These are phyloP conservation scores for Anthopleura xanthogrammica DNA, from an alignment of 92 coral and sea anemone species.

Conservation along the genomic window DNA sequence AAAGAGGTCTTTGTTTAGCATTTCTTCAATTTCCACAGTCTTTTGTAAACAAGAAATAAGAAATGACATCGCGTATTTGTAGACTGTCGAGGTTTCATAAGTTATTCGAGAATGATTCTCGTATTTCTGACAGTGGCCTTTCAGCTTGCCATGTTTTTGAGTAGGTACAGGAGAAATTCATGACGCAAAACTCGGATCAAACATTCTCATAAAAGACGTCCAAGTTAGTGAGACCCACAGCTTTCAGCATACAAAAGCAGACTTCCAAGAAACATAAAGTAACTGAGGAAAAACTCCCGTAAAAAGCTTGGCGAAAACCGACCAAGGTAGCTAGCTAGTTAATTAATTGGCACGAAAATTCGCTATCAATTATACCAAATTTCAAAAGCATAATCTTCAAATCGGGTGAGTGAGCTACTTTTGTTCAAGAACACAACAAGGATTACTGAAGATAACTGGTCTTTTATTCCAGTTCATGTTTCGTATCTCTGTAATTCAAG, in stretches of 20 bases:
- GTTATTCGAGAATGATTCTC: not conserved
- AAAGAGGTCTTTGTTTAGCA: not conserved
- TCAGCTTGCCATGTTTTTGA: not conserved
- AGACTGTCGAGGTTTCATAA: conserved; percentile 3
- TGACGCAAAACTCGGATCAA: not conserved
- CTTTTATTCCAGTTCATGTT: not conserved
- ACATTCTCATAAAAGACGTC: not conserved
- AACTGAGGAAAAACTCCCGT: not conserved
- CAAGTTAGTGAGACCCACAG: too few relatives aligned
- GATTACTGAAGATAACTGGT: not conserved
- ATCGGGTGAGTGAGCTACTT: not conserved
- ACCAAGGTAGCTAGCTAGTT: not conserved
- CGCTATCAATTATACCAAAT: not conserved
- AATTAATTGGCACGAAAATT: conserved; percentile 1
- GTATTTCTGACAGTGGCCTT: not conserved
- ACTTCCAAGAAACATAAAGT: not conserved
- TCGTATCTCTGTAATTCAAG: not conserved
- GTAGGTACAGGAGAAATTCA: not conserved
- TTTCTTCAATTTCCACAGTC: not conserved
- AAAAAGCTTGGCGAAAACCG: not conserved
- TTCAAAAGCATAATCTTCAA: not conserved
- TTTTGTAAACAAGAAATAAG: conserved; percentile 1
- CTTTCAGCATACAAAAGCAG: not conserved
- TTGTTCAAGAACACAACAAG: not conserved
- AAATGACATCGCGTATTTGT: not conserved